Percentiles rank a stretch among this genome's conserved stretches.
These are phyloP conservation scores for Blennius ocellaris DNA, from an alignment of 2,113 vertebrate species.

Conservation along the genomic window DNA sequence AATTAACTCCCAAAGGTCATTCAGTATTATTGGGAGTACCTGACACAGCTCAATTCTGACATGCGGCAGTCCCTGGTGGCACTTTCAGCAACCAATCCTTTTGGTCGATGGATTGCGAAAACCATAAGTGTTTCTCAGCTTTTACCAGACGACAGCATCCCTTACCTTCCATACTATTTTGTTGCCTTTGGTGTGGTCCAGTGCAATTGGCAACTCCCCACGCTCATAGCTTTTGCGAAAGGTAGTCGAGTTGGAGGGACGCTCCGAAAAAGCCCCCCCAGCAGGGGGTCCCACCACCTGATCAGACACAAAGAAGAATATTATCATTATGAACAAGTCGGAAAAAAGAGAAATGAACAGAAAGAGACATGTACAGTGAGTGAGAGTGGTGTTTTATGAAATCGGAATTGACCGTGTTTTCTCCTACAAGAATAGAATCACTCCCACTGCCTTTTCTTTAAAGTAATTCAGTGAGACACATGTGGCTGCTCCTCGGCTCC, in stretches of 20 bases:
- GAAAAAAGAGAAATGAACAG: slow-evolving; percentile 37
- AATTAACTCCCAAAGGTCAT: slow-evolving; percentile 13
- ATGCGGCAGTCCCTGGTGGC: background rate
- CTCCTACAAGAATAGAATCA: slow-evolving; percentile 59
- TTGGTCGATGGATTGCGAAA: slow-evolving; percentile 14
- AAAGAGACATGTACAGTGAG: slow-evolving; percentile 28
- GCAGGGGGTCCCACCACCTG: slow-evolving; percentile 91
- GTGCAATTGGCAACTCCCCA: slow-evolving; percentile 91
- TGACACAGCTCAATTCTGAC: background rate
- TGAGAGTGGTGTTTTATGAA: slow-evolving; percentile 61
- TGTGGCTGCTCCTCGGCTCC: slow-evolving; percentile 54
- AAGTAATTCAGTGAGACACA: slow-evolving; percentile 69
- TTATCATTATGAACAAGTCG: slow-evolving; percentile 12
- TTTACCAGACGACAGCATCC: background rate
- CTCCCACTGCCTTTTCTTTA: slow-evolving; percentile 53
- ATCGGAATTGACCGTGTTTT: slow-evolving; percentile 71
- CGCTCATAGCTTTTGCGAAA: slow-evolving; percentile 95
- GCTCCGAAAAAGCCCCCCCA: slow-evolving; percentile 89
- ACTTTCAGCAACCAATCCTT: background rate
- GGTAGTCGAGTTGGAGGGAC: slow-evolving; percentile 87
- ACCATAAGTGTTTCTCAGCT: background rate
- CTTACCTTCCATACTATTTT: slow-evolving; percentile 96
- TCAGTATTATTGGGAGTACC: background rate
- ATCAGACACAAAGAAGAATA: slow-evolving; percentile 34
- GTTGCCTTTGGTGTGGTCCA: slow-evolving; percentile 89